Base-by-base conservation (phyloP, 2,888 invertebrate species). In the Allygus modestus region DNA sequence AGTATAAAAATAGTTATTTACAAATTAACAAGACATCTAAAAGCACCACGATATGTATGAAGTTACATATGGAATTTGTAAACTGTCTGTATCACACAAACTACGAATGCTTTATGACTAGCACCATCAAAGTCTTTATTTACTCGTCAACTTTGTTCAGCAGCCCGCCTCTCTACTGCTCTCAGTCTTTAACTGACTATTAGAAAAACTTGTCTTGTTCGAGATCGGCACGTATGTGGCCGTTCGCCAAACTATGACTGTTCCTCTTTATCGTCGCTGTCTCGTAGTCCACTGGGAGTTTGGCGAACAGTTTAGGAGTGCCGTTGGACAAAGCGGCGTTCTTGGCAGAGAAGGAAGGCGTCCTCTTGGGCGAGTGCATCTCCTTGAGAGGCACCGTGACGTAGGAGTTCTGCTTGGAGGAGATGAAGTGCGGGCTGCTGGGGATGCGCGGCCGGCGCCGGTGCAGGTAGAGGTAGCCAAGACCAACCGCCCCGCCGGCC, bases 341-440 rank as follows among this genome's bases (percentile, higher is more conserved):
- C 54, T 86, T 87, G 2, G 93, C 93, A 0, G 94, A 93, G 90
- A 95, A 95, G 26, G 95, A 95, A 11, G 95, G 94, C 88, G 95
- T 94, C 0, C 95, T 92, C 89, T 95, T 95, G 0, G 86, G 88
- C 5, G 87, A 85, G 41, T 85, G 86, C 89, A 95, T 94, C 90
- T 96, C 96, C 89, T 95, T 95, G 85, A 96, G 91, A 0, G 97
- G 97, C 65, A 97, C 94, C 31, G 96, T 94, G 86, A 96, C 96
- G 90, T 97, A 97, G 87, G 96, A 95, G 90, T 97, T 97, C 89
- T 95, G 96, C 89, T 96, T 96, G 0, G 95, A 92, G 37, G 95
- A 94, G 88, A 95, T 96, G 89, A 96, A 97, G 89, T 96, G 96
- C 0, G 96, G 96, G 81, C 95, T 95, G 61, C 95, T 94, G 0